A percentile compares a stretch with the other conserved stretches of the same genome.
phyloP scores from a whole-genome alignment of 2,113 vertebrate species.

The Aviceda subcristata region DNA sequence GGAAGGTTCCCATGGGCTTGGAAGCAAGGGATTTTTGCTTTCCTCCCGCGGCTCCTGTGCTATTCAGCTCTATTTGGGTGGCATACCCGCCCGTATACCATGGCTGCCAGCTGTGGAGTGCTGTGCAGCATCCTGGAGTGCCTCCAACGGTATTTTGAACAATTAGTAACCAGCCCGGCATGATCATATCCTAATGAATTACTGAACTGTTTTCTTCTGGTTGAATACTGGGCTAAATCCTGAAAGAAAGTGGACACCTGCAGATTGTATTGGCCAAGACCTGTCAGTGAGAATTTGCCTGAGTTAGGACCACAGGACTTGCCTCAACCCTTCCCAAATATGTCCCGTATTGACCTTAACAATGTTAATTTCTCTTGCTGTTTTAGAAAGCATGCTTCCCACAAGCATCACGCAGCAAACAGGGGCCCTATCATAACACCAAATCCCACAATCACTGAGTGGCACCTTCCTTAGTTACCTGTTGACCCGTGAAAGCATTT shows the following conservation, averaged over 20 bases:
- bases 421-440: neutral
- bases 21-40: conserved; percentile 38
- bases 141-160: conserved; percentile 61
- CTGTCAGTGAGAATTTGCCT: conserved; percentile 48
- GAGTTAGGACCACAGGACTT: conserved; percentile 1
- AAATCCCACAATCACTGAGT: neutral
- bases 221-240: conserved; percentile 61
- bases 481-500: conserved; percentile 13
- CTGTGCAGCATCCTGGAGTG: conserved; percentile 60
- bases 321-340: neutral
- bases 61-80: conserved; percentile 66
- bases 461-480: conserved; percentile 1
- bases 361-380: neutral
- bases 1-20: conserved; percentile 47
- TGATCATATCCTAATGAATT: conserved; percentile 69
- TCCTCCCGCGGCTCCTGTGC: neutral
- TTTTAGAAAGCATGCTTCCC: neutral
- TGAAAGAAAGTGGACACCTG: conserved; percentile 64
- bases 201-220: conserved; percentile 60
- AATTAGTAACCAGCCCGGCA: conserved; percentile 61
- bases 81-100: conserved; percentile 3
- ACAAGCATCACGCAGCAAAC: neutral
- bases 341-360: neutral
- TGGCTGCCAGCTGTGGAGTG: conserved; percentile 63
- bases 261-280: conserved; percentile 49